Conservation (phyloP, 2,113 vertebrate species). For the Lipophrys pholis region DNA sequence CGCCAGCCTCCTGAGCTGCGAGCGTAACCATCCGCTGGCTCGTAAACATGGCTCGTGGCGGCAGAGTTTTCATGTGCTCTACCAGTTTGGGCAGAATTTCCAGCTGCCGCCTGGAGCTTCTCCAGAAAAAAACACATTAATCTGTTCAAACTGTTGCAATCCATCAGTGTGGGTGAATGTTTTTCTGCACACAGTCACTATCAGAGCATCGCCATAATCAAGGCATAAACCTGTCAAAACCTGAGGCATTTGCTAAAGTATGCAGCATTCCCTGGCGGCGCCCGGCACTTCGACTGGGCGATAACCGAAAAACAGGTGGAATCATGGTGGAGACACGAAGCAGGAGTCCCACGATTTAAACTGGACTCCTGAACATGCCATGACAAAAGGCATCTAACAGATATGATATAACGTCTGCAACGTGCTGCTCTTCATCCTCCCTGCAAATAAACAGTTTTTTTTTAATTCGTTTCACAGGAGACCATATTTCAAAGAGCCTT, state of each 20-base stretch:
- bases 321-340: neutral
- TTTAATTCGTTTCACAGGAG: too few relatives aligned
- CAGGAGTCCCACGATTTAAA: neutral
- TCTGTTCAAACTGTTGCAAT: constrained; percentile 26
- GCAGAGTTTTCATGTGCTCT: neutral
- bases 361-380: too few relatives aligned
- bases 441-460: too few relatives aligned
- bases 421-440: too few relatives aligned
- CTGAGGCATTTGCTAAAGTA: neutral
- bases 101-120: neutral
- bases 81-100: constrained; percentile 19
- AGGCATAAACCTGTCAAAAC: constrained; percentile 33
- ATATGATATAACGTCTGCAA: too few relatives aligned
- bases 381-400: too few relatives aligned
- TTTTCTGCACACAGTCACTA: constrained; percentile 8
- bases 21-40: constrained; percentile 17
- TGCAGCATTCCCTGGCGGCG: neutral
- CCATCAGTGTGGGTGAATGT: constrained; percentile 3
- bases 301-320: neutral
- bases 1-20: constrained; percentile 8
- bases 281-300: constrained; percentile 13
- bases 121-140: constrained; percentile 19
- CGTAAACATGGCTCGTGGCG: constrained; percentile 21
- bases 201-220: neutral
- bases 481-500: too few relatives aligned